phyloP scores from a whole-genome alignment of 1,140 invertebrate species.

The Drosophila fuyamai region DNA sequence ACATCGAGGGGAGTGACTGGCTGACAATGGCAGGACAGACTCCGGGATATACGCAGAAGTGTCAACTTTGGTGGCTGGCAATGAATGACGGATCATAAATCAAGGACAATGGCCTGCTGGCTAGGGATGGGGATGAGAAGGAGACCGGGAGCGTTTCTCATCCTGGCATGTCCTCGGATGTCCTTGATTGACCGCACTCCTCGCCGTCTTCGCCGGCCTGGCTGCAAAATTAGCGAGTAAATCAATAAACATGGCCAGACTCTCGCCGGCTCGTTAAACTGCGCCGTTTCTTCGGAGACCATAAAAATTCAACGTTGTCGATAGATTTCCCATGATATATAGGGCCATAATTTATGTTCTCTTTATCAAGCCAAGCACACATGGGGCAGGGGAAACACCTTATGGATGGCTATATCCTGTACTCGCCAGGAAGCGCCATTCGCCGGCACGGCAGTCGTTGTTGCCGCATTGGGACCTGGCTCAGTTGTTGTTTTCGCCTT shows the following conservation, averaged over 20 bases:
- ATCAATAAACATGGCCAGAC: slow-evolving; percentile 54
- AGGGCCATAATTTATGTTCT: slow-evolving; percentile 50
- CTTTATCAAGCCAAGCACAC: slow-evolving; percentile 45
- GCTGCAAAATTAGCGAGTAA: slow-evolving; percentile 49
- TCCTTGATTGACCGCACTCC: slow-evolving; percentile 60
- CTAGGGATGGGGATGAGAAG: background rate
- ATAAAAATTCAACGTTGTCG: slow-evolving; percentile 52
- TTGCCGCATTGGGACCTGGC: slow-evolving; percentile 35
- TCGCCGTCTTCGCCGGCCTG: slow-evolving; percentile 5
- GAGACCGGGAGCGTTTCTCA: background rate
- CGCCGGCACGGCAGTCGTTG: background rate
- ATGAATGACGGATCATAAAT: slow-evolving; percentile 59
- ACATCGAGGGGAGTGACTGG: slow-evolving; percentile 32
- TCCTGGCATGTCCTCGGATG: slow-evolving; percentile 32
- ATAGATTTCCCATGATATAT: slow-evolving; percentile 54
- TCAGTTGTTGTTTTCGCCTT: slow-evolving; percentile 28
- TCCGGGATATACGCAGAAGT: slow-evolving; percentile 49
- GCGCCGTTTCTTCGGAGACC: slow-evolving; percentile 37
- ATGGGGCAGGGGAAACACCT: slow-evolving; percentile 43
- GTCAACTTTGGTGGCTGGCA: slow-evolving; percentile 60
- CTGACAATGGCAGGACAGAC: slow-evolving; percentile 34
- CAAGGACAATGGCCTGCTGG: slow-evolving; percentile 50
- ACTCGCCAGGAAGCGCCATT: slow-evolving; percentile 42
- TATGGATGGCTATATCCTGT: slow-evolving; percentile 53
- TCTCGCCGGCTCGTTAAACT: slow-evolving; percentile 51